These are phyloP conservation scores for Umimayanthus chanpuru DNA, from an alignment of 92 coral and sea anemone species.

Conservation along the genomic window DNA sequence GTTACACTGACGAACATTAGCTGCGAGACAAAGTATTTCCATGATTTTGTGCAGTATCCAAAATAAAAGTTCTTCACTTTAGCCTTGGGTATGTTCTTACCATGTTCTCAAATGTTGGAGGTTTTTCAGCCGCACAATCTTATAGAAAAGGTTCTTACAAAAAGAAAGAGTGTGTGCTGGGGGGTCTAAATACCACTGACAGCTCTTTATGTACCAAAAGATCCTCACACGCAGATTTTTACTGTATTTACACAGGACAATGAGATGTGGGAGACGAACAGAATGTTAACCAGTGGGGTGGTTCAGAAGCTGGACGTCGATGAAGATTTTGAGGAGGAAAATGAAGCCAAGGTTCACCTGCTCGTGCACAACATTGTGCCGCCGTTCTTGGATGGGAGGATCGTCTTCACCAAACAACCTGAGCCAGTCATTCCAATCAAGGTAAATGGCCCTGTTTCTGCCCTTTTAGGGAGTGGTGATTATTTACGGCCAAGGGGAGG, in stretches of 20 bases:
- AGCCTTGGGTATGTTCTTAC: too few species aligned
- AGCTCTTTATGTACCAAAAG: not conserved
- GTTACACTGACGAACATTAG: too few species aligned
- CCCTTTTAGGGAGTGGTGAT: too few species aligned
- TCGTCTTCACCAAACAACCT: constrained; percentile 98
- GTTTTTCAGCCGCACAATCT: too few species aligned
- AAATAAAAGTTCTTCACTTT: too few species aligned
- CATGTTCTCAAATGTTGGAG: too few species aligned
- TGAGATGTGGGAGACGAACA: constrained; percentile 98
- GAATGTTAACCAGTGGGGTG: constrained; percentile 98
- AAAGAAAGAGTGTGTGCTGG: too few species aligned
- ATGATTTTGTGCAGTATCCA: too few species aligned
- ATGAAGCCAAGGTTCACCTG: constrained; percentile 90
- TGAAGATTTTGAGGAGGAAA: constrained; percentile 99
- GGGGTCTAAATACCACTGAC: too few species aligned
- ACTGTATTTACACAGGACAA: constrained; percentile 70
- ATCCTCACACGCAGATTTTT: not conserved
- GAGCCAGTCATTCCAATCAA: constrained; percentile 97
- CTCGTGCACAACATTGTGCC: constrained; percentile 97
- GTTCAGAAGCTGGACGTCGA: constrained; percentile 97
- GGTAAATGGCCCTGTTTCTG: constrained; percentile 48
- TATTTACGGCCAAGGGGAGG: too few species aligned
- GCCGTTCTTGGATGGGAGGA: constrained; percentile 97
- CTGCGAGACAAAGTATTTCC: too few species aligned
- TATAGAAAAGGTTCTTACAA: too few species aligned